Evolutionary conservation across 2,888 invertebrate species (phyloP).

Genomic region (Selenia dentaria): DNA sequence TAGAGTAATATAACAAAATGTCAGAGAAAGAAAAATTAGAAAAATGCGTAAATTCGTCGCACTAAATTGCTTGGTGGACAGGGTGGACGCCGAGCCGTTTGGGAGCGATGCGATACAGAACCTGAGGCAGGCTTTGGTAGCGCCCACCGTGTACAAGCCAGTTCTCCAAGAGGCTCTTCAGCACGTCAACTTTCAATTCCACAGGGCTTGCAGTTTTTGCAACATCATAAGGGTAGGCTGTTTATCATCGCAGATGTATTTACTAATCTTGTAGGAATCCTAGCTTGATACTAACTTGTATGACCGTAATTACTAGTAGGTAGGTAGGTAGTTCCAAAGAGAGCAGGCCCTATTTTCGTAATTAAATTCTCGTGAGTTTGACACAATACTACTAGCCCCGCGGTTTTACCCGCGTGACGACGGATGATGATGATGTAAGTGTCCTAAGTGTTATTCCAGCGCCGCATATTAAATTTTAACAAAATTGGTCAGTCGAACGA

Average conservation of each 20-base stretch:
- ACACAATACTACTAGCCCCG: no score
- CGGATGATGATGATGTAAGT: no score
- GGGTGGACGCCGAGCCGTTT: conserved; percentile 53
- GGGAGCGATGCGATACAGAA: conserved; percentile 62
- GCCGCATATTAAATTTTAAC: no score
- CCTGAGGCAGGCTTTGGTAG: conserved; percentile 56
- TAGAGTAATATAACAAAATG: conserved; percentile 34
- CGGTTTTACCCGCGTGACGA: no score
- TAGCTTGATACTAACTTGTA: no score
- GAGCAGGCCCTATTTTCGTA: no score
- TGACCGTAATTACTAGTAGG: no score
- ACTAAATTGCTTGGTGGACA: conserved; percentile 59
- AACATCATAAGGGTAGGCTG: conserved; percentile 53
- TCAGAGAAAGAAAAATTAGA: conserved; percentile 42
- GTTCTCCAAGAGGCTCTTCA: conserved; percentile 63
- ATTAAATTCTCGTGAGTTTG: no score
- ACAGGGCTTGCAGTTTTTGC: conserved; percentile 65
- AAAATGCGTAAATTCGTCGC: conserved; percentile 70
- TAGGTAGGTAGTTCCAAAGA: no score
- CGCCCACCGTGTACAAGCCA: conserved; percentile 54
- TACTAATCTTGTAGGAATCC: no score
- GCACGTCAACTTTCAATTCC: conserved; percentile 63
- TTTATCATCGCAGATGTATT: neutral
- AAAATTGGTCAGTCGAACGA: no score
- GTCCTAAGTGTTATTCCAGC: no score